phyloP scores from a whole-genome alignment of 2,113 vertebrate genomes.

The Drymodes brunneopygia region DNA sequence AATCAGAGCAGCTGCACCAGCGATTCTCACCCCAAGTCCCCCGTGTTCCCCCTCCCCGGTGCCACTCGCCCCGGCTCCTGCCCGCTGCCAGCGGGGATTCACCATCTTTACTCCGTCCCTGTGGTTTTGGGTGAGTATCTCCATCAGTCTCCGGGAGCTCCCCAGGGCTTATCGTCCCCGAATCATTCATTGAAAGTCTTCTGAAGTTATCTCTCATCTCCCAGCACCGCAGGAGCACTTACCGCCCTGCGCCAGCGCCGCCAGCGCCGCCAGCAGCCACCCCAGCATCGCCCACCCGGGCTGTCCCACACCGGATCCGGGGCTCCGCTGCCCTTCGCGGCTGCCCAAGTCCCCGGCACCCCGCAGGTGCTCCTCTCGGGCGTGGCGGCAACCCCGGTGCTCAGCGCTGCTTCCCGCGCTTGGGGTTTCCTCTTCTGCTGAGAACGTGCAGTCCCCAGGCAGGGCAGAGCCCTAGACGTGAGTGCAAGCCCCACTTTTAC shows the following conservation, averaged over 20 bases:
- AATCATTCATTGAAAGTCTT: not conserved
- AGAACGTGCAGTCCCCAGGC: not conserved
- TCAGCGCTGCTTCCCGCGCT: not conserved
- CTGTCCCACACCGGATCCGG: not conserved
- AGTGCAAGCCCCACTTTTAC: not conserved
- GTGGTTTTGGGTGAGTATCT: not conserved
- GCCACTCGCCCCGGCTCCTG: accelerated
- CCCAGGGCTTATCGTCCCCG: not conserved
- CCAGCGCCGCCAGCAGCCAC: not conserved
- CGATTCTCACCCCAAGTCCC: not conserved
- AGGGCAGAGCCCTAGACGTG: not conserved
- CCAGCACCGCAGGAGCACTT: not conserved
- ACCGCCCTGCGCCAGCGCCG: not conserved
- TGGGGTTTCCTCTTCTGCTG: not conserved
- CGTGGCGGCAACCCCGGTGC: not conserved
- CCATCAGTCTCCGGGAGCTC: not conserved
- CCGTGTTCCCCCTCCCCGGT: not conserved
- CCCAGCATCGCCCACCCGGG: not conserved
- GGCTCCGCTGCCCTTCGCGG: not conserved
- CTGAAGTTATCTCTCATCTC: not conserved
- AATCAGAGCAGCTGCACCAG: not conserved
- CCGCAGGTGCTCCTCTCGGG: accelerated
- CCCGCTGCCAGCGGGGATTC: not conserved
- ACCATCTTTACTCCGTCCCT: not conserved
- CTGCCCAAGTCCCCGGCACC: accelerated